A percentile compares a stretch with the other conserved stretches of the same genome.
Conservation (phyloP, 1,140 invertebrate genomes). For the Grapholita molesta region DNA sequence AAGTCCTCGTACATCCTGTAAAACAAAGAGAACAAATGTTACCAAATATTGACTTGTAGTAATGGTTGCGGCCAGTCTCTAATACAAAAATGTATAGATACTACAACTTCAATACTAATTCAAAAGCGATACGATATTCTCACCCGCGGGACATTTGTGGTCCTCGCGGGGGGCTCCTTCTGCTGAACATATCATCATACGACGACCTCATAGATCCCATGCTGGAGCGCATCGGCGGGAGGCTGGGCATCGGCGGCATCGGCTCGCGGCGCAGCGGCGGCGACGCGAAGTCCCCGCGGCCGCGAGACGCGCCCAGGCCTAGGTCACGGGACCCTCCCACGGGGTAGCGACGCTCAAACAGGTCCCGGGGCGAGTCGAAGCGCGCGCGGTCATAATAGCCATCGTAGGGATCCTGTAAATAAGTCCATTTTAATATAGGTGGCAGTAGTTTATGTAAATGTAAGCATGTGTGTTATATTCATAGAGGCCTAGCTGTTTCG, state of each 20-base stretch:
- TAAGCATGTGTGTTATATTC: not conserved
- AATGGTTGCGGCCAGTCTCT: not conserved
- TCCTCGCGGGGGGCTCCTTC: conserved; percentile 84
- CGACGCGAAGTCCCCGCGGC: conserved; percentile 82
- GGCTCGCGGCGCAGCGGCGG: conserved; percentile 82
- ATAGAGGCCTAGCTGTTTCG: conserved; percentile 20
- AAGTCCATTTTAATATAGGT: conserved; percentile 21
- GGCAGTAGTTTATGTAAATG: not conserved
- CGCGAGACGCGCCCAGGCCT: conserved; percentile 79
- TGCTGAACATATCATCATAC: conserved; percentile 88
- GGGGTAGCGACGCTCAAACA: conserved; percentile 88
- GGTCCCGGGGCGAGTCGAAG: conserved; percentile 86
- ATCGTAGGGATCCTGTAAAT: conserved; percentile 85
- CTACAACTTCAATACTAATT: not conserved
- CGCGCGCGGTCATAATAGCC: conserved; percentile 87
- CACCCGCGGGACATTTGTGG: conserved; percentile 76
- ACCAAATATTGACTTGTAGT: not conserved
- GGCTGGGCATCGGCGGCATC: conserved; percentile 82
- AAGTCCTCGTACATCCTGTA: conserved; percentile 90
- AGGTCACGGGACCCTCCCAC: conserved; percentile 81
- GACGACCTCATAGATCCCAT: conserved; percentile 81
- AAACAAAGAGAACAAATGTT: conserved; percentile 33
- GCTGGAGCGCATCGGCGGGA: conserved; percentile 77
- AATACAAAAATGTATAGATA: not conserved
- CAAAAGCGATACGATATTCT: conserved; percentile 30